Base-by-base conservation (phyloP, 2,888 invertebrate genomes). In the Orgyia antiqua region DNA sequence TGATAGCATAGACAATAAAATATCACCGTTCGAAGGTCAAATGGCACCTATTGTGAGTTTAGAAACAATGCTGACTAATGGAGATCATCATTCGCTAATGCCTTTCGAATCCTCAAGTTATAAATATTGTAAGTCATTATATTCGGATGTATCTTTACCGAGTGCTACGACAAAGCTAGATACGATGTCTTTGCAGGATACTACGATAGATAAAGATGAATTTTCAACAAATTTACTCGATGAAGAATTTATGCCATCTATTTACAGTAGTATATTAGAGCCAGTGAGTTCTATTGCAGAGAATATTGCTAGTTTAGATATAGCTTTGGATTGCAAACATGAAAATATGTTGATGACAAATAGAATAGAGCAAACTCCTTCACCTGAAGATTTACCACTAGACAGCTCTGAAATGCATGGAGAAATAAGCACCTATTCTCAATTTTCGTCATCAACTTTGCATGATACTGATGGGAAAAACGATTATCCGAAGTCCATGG, bases 381-480 rank as follows among this genome's bases (percentile, higher is more conserved):
- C 94, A 1, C 93, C 94, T 0, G 95, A 95, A 77, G 95, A 95
- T 59, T 76, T 95, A 29, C 95, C 95, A 0, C 76, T 95, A 19
- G 95, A 95, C 67, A 92, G 92, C 10, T 90, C 91, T 6, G 92
- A 91, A 33, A 87, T 90, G 10, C 84, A 87, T 49, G 88, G 89
- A 4, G 90, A 90, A 61, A 84, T 88, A 32, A 84, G 86, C 45
- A 88, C 88, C 17, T 86, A 88, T 50, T 84, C 86, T 4, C 87
- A 86, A 39, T 84, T 86, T 55, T 87, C 86, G 26, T 73, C 68
- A 42, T 76, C 87, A 37, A 73, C 87, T 6, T 61, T 88, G 41
- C 87, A 86, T 35, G 88, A 88, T 51, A 80, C 88, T 8, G 83
- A 89, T 53, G 80, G 88, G 29, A 90, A 90, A 69, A 88, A 84